Evolutionary conservation across 1,140 invertebrate genomes (phyloP).

Genomic region (Triops longicaudatus): DNA sequence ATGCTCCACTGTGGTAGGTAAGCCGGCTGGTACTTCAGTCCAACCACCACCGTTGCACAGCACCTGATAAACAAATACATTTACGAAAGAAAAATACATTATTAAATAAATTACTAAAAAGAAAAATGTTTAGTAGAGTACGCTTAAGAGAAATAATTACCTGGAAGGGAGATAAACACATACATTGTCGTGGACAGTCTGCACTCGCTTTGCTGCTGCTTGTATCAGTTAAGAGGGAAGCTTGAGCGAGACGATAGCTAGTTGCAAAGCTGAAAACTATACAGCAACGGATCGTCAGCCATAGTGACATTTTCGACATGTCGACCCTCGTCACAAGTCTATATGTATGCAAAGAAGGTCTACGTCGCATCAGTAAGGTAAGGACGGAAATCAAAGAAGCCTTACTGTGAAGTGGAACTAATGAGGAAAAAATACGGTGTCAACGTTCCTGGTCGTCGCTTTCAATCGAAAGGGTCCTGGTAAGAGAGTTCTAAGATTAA

Average conservation of each 20-base stretch:
- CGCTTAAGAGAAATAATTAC: neutral
- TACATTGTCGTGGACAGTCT: neutral
- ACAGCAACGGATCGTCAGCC: neutral
- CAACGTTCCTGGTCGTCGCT: neutral
- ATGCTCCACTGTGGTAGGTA: conserved; percentile 65
- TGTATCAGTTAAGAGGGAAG: neutral
- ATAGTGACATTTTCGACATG: neutral
- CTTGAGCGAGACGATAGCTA: neutral
- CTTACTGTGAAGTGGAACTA: neutral
- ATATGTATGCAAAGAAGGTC: neutral
- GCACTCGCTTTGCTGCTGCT: neutral
- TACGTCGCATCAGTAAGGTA: neutral
- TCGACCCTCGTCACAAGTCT: neutral
- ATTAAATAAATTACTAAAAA: too few relatives aligned
- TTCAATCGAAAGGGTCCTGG: neutral
- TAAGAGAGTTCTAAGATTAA: neutral
- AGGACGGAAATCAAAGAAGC: neutral
- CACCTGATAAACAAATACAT: conserved; percentile 46
- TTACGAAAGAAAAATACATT: too few relatives aligned
- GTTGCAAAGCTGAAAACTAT: neutral
- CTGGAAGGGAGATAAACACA: neutral
- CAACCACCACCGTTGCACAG: conserved; percentile 74
- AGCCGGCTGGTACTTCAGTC: conserved; percentile 56
- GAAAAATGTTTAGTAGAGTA: too few relatives aligned
- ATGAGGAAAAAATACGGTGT: neutral